Conservation (phyloP, 2,797 vertebrate genomes). For the Clarias pachynema region DNA sequence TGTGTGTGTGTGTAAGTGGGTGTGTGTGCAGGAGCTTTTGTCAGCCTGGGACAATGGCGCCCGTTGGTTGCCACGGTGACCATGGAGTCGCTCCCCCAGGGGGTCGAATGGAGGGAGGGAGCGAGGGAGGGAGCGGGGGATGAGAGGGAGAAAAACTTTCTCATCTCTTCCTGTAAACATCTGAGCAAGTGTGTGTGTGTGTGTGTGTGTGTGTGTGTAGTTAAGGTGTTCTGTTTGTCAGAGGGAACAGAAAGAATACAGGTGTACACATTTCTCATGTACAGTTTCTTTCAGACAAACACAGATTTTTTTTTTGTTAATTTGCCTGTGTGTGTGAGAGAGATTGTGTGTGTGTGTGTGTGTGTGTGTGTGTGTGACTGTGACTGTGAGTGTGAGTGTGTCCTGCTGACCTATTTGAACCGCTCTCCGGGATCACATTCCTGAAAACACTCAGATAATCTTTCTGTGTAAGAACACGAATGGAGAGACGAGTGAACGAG, state of each 20-base stretch:
- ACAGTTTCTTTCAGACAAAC: neutral
- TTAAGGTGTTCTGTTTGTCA: slow-evolving; percentile 19
- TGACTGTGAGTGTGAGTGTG: slow-evolving; percentile 22
- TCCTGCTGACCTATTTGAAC: slow-evolving; percentile 43
- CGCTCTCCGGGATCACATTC: slow-evolving; percentile 47
- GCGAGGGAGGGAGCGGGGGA: slow-evolving; percentile 65
- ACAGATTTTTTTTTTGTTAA: neutral
- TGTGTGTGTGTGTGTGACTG: slow-evolving; percentile 34
- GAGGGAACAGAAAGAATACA: neutral
- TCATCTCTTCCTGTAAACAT: slow-evolving; percentile 52
- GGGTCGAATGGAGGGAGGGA: slow-evolving; percentile 67
- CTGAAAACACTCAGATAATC: slow-evolving; percentile 50
- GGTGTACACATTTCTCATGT: neutral
- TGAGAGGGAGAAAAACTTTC: slow-evolving; percentile 58
- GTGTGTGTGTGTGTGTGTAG: slow-evolving; percentile 28
- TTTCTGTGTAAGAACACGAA: slow-evolving; percentile 36
- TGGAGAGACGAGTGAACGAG: slow-evolving; percentile 16
- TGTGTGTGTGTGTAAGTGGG: slow-evolving; percentile 57
- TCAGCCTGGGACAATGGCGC: slow-evolving; percentile 82
- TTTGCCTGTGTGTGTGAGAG: neutral
- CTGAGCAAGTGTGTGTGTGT: slow-evolving; percentile 36
- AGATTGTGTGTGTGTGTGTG: neutral
- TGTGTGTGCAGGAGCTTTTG: slow-evolving; percentile 66
- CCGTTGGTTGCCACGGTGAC: slow-evolving; percentile 80
- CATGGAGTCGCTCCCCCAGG: slow-evolving; percentile 71